Evolutionary conservation across 2,888 invertebrate genomes (phyloP), one percentile per base, ranked within the genome.

Genomic region (Cheilosia pagana): DNA sequence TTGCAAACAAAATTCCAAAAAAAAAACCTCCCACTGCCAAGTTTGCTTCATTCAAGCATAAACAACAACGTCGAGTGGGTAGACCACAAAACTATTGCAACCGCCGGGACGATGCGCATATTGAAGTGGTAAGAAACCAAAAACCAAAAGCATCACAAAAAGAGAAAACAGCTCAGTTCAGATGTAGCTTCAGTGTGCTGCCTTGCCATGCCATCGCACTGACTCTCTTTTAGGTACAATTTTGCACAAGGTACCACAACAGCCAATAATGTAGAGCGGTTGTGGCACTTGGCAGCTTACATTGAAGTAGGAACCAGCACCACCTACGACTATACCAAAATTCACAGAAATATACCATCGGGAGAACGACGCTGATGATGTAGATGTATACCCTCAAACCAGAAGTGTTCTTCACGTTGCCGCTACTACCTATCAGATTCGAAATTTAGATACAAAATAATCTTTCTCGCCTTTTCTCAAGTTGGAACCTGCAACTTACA

Each of bases 401-500:
- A n/a, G 53, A 62, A 72, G 53, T 21, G 43, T 62, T 43, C 60
- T 72, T 60, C 25, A 62, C 62, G 2, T 35, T 12, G 35, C 35
- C 35, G 35, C 35, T 35, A 35, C 35, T 35, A 35, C 10, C 35
- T 12, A 35, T 35, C 12, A 70, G 62, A 52, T 62, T 52, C 62
- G n/a, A 16, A 72, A 43, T 60, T 62, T 62, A 62, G 63, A 63
- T 43, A 63, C 45, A 63, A 43, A 63, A 62, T 48, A 23, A 63
- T 45, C 16, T 45, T 45, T 45, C 43, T 16, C 62, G 57, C 55
- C 63, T 74, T 55, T 55, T 16, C 43, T 45, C n/a, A 16, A 45
- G 62, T 35, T 53, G 53, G 31, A 60, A 35, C 35, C 35, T 35
- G 72, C 43, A 45, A 45, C n/a, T 35, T 35, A 35, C 35, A 35